Evolutionary conservation across 2,113 vertebrate species (phyloP).

Genomic region (Passer domesticus): DNA sequence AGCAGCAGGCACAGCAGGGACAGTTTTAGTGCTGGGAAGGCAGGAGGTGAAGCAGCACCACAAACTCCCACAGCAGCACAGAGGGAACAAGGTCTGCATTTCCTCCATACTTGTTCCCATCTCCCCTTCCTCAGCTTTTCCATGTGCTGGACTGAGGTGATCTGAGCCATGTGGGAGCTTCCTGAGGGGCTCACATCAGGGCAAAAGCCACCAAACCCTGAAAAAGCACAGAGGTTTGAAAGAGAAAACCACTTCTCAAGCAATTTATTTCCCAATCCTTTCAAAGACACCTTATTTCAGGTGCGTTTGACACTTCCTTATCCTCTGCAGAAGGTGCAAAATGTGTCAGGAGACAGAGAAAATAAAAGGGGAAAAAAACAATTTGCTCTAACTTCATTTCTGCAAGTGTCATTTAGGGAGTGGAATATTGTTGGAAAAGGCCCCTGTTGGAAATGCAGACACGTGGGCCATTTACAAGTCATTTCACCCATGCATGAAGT

Average conservation of each 20-base stretch:
- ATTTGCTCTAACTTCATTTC: neutral
- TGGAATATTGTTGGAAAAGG: neutral
- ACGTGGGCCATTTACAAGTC: neutral
- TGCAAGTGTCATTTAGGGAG: neutral
- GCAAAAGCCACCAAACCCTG: neutral
- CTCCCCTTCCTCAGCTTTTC: neutral
- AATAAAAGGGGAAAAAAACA: neutral
- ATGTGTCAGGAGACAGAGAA: neutral
- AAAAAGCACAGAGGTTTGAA: neutral
- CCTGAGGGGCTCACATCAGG: neutral
- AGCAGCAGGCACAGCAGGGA: neutral
- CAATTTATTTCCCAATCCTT: neutral
- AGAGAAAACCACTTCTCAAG: neutral
- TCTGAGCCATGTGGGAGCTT: fast-evolving
- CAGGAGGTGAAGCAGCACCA: neutral
- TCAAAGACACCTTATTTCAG: neutral
- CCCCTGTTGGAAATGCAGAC: neutral
- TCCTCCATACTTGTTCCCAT: neutral
- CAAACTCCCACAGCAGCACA: neutral
- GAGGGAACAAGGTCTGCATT: neutral
- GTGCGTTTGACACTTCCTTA: neutral
- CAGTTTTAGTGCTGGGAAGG: fast-evolving
- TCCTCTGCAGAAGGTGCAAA: neutral
- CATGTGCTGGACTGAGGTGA: fast-evolving
- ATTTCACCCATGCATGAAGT: neutral